Evolutionary conservation across 2,113 vertebrate species (phyloP), one percentile per base, ranked within the genome.

Genomic region (Prolemur simus): DNA sequence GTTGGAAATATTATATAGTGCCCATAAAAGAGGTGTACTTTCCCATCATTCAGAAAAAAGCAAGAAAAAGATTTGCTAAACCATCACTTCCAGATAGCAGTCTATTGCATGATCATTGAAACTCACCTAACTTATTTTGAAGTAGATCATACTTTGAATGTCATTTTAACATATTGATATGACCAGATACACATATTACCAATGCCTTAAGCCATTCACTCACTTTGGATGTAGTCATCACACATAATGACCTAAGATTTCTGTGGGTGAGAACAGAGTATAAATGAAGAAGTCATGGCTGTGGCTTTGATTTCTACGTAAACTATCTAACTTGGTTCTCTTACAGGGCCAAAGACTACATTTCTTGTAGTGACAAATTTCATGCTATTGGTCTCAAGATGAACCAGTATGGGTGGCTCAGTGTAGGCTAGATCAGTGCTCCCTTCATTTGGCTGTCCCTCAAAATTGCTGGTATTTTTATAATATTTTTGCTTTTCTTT

Each of bases 31-130:
- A 71, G 66, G 64, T 52, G 39, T 87, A 96, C 92, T 96, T 39
- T 25, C 73, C 58, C 89, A 96, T 96, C 73, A 80, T 54, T 97
- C 81, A 96, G 95, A 60, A 47, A 76, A 93, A 39, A 74, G 47
- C n/a, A 93, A 89, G 74, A 74, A 78, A 95, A 94, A 97, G 60
- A 92, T 29, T 97, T 96, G 63, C 80, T 87, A 96, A 96, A 66
- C 71, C 69, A 63, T 89, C 64, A 82, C 66, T 71, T 91, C 83
- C 73, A 95, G 71, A 95, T 10, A 94, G 52, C 45, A 90, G 21
- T 66, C 81, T 95, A 71, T 39, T 95, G 56, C 56, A 13, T 66
- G 71, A 87, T 34, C 42, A 89, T 0, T 87, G 87, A 94, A 91
- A 89, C 29, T 83, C 60, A 77, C 45, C 63, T 96, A 78, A 83